Evolutionary conservation across 2,797 vertebrate genomes (phyloP).

Genomic region (Oreochromis mossambicus): DNA sequence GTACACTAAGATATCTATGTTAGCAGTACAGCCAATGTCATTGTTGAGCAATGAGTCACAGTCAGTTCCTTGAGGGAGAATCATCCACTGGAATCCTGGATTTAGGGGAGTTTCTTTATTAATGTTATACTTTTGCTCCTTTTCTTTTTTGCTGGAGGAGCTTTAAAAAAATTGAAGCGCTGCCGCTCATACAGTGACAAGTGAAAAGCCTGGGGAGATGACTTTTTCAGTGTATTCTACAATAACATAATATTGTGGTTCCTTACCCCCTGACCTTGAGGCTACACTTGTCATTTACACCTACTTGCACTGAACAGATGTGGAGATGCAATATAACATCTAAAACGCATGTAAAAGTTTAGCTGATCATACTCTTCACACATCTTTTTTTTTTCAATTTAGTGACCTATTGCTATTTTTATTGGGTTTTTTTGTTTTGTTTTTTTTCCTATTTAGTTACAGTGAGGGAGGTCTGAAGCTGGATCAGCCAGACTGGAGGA

Average conservation of each 20-base stretch:
- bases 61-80: background rate
- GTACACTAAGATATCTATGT: background rate
- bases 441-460: background rate
- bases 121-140: slow-evolving; percentile 13
- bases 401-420: background rate
- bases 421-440: background rate
- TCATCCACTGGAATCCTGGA: slow-evolving; percentile 9
- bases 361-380: background rate
- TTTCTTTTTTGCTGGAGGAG: slow-evolving; percentile 20
- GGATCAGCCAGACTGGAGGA: background rate
- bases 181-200: slow-evolving; percentile 28
- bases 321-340: background rate
- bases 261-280: slow-evolving; percentile 27
- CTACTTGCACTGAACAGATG: background rate
- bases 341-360: background rate
- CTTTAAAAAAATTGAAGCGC: slow-evolving; percentile 25
- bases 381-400: background rate
- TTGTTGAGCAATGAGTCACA: background rate
- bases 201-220: slow-evolving; percentile 28
- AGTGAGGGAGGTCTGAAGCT: background rate
- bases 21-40: background rate
- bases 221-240: slow-evolving; percentile 28
- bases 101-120: slow-evolving; percentile 19
- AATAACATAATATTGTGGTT: slow-evolving; percentile 23
- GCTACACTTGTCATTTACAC: slow-evolving; percentile 21